Evolutionary conservation across 2,888 invertebrate genomes (phyloP), one percentile per base, ranked within the genome.

Genomic region (Tuberolachnus salignus): DNA sequence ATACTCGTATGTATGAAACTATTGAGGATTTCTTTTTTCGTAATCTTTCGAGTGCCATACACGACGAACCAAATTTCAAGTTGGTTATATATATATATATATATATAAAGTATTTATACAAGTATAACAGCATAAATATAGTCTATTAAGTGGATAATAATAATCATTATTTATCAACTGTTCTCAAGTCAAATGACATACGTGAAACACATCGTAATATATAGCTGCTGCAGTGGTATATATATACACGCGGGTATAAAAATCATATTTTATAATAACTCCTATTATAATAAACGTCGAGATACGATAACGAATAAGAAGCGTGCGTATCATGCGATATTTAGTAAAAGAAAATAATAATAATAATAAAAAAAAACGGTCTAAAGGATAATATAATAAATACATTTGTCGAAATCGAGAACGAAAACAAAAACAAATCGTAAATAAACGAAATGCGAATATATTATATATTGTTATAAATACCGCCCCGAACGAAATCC

Each of bases 1-100:
- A n/a, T n/a, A n/a, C n/a, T n/a, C n/a, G n/a, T n/a, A 44, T 46
- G n/a, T 34, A 34, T 34, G 46, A 10, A 72, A 61, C 16, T 34
- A n/a, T 51, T 51, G 63, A 63, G 51, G 63, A 73, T 73, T 73
- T 63, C 34, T 51, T n/a, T n/a, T n/a, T 44, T 51, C 21, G 23
- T 64, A 73, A 69, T 64, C 63, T 73, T 73, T 73, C 51, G n/a
- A 73, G 73, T 63, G 63, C 44, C 44, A 53, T 3, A 53, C 6
- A 34, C 34, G 34, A 42, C 6, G 42, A 42, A 69, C 55, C 42
- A n/a, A 55, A 55, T 19, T 69, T 69, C 69, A 73, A 73, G 73
- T 63, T 53, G 51, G 63, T 63, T 63, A n/a, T n/a, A n/a, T n/a
- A n/a, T n/a, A n/a, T n/a, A n/a, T n/a, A n/a, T n/a, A n/a, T n/a